Evolutionary conservation across 92 coral and sea anemone genomes (phyloP).

Genomic region (Diadumene lineata): DNA sequence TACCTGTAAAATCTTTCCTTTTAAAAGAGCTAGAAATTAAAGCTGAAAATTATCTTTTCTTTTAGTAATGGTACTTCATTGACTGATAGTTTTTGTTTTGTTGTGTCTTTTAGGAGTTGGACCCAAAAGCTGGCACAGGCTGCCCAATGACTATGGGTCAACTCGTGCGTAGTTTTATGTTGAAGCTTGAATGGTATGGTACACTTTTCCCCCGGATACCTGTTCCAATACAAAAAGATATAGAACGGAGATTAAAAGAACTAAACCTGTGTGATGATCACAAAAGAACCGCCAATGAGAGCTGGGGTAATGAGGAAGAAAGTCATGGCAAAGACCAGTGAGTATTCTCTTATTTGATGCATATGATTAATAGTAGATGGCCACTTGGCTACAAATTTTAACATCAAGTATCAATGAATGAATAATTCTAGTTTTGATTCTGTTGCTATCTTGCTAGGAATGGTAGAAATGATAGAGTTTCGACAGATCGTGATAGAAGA

Average conservation of each 20-base stretch:
- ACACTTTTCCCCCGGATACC: constrained; percentile 97
- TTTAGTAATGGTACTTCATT: too few species aligned
- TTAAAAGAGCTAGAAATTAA: too few species aligned
- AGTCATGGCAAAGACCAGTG: constrained; percentile 44
- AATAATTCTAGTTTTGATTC: neutral
- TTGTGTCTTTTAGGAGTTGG: constrained; percentile 67
- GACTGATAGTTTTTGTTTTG: neutral
- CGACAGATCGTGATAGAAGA: constrained; percentile 21
- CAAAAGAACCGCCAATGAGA: constrained; percentile 84
- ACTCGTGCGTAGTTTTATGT: constrained; percentile 90
- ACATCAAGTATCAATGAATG: neutral
- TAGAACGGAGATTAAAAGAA: constrained; percentile 65
- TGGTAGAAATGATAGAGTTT: constrained; percentile 18
- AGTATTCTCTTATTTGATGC: neutral
- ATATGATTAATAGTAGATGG: neutral
- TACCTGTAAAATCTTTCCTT: too few species aligned
- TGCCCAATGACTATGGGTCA: constrained; percentile 96
- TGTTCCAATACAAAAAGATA: constrained; percentile 89
- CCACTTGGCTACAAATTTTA: too few species aligned
- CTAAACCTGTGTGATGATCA: constrained; percentile 90
- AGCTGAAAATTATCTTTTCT: too few species aligned
- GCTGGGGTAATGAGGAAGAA: constrained; percentile 79
- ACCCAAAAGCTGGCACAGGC: constrained; percentile 96
- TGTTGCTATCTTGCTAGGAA: neutral
- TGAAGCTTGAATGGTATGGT: constrained; percentile 97